These are phyloP conservation scores for Cylindroiulus punctatus DNA, from an alignment of 2,888 invertebrate genomes.

Conservation along the genomic window DNA sequence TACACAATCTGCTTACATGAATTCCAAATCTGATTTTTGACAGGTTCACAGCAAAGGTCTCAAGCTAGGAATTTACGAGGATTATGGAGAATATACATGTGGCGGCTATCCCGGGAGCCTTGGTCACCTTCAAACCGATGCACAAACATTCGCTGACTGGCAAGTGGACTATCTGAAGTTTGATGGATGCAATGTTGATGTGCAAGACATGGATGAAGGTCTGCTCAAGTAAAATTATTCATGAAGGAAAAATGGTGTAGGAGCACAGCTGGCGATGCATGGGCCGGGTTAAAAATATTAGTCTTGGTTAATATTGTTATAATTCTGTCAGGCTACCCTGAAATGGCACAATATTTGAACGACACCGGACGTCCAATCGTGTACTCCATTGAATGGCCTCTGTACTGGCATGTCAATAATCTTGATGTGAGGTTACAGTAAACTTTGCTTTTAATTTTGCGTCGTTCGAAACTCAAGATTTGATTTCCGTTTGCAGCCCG, in stretches of 20 bases:
- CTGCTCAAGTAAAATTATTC: neutral
- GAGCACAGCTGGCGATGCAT: too few relatives aligned
- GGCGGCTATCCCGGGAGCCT: constrained; percentile 69
- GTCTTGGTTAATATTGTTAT: neutral
- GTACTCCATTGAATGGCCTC: constrained; percentile 71
- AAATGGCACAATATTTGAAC: constrained; percentile 68
- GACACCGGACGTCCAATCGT: constrained; percentile 68
- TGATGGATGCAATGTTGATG: constrained; percentile 69
- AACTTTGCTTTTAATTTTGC: neutral
- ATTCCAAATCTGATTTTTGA: constrained; percentile 22
- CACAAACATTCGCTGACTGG: constrained; percentile 69
- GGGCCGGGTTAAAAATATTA: neutral
- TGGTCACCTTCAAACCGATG: constrained; percentile 66
- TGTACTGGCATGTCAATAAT: constrained; percentile 63
- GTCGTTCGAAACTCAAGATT: neutral
- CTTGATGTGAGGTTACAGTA: constrained; percentile 12
- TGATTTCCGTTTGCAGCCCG: constrained; percentile 73
- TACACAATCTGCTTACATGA: neutral
- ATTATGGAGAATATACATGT: constrained; percentile 69
- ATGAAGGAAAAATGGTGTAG: too few relatives aligned
- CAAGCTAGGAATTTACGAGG: constrained; percentile 70
- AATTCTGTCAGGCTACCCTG: constrained; percentile 66
- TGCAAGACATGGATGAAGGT: constrained; percentile 59
- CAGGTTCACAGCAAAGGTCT: constrained; percentile 68
- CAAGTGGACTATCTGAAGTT: constrained; percentile 69